Conservation (phyloP, 2,113 vertebrate species). For the Cavia porcellus region DNA sequence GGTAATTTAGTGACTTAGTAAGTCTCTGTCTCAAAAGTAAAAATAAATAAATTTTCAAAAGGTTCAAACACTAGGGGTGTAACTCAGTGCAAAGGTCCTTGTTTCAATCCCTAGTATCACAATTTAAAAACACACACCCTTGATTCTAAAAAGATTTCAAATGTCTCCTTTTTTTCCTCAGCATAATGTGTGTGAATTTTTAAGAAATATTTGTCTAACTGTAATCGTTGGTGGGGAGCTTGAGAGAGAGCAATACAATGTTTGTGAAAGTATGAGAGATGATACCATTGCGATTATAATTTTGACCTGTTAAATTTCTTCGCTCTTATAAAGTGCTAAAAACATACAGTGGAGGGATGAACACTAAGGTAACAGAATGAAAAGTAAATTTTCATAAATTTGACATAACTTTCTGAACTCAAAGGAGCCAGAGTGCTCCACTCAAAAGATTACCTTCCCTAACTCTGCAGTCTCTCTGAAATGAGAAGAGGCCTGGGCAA, state of each 20-base stretch:
- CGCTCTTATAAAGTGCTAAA: background rate
- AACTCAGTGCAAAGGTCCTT: background rate
- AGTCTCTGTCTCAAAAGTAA: background rate
- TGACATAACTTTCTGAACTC: background rate
- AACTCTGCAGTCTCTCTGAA: background rate
- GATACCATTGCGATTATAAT: background rate
- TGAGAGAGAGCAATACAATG: background rate
- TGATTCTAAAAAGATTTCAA: slow-evolving; percentile 12
- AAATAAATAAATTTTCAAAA: background rate
- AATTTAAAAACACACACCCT: background rate
- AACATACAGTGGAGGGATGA: background rate
- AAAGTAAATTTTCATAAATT: background rate
- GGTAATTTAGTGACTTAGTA: background rate
- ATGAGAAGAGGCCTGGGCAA: background rate
- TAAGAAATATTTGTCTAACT: background rate
- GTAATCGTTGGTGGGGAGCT: background rate
- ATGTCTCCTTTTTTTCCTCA: background rate
- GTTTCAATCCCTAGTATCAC: background rate
- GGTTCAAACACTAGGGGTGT: background rate
- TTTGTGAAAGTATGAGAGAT: background rate
- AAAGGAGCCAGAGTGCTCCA: background rate
- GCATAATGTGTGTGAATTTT: background rate
- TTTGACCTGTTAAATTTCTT: slow-evolving; percentile 14
- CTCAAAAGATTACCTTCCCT: slow-evolving; percentile 15
- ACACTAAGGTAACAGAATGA: background rate